Evolutionary conservation across 2,888 invertebrate genomes (phyloP), one percentile per base, ranked within the genome.

Genomic region (Drosophila algonquin): DNA sequence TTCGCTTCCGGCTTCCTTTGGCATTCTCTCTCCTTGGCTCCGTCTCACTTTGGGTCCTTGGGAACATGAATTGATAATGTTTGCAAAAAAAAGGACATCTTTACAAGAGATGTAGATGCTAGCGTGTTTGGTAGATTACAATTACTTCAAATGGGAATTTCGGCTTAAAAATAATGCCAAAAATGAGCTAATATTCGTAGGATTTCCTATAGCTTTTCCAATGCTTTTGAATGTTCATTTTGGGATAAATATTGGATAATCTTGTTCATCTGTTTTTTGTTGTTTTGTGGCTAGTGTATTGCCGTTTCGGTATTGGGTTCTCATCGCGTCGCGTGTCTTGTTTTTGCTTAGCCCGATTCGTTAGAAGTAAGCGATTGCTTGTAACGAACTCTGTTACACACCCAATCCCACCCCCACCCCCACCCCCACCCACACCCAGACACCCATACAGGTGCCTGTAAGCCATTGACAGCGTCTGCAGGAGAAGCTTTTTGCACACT

Each of bases 301-400:
- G 16, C 10, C 12, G 1, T 7, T 44, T 53, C 68, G 18, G 27
- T 51, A 10, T 21, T 18, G 0, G 30, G n/a, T 4, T 52, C n/a
- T n/a, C 47, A n/a, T 40, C 18, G 44, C 12, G 27, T 27, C 2
- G 16, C 30, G 50, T 61, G 55, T 40, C 53, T 61, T 68, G 52
- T 72, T 69, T 58, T 58, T 60, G n/a, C 63, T 59, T 55, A 46
- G 57, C 52, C 48, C 63, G 63, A 75, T 81, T 80, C 56, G 77
- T 73, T 79, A 56, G 53, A 73, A 55, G 69, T 55, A 52, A 77
- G 73, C 70, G 69, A 72, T 80, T 80, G 67, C 79, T 74, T 69
- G 76, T 69, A 80, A 77, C 63, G 70, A 82, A 71, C 72, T 68
- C 30, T 40, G 40, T n/a, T 40, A 40, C 40, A 21, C 40, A 51